These are phyloP conservation scores for Autographa gamma DNA, from an alignment of 2,888 invertebrate genomes.

Conservation along the genomic window DNA sequence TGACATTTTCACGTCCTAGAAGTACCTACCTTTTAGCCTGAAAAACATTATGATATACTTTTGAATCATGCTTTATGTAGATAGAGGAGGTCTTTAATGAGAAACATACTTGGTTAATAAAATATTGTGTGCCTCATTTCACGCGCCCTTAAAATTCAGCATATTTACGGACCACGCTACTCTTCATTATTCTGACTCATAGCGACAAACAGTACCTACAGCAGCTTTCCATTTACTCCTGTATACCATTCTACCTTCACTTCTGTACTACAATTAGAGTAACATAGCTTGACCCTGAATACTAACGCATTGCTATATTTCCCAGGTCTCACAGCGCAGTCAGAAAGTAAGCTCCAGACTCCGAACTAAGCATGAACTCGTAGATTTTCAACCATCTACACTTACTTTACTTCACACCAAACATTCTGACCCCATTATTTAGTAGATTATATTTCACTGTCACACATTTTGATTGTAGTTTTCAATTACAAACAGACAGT, in stretches of 20 bases:
- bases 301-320: conserved; percentile 83
- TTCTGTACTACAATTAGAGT: conserved; percentile 13
- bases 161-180: too few relatives aligned
- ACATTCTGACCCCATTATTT: conserved; percentile 58
- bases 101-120: not conserved
- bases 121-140: not conserved
- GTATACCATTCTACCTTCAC: conserved; percentile 6
- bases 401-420: conserved; percentile 55
- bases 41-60: not conserved
- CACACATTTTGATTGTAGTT: conserved; percentile 54
- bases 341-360: conserved; percentile 84
- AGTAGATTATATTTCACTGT: conserved; percentile 54
- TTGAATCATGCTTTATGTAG: not conserved
- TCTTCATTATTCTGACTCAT: too few relatives aligned
- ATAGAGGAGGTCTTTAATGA: not conserved
- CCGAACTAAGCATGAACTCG: conserved; percentile 77
- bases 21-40: too few relatives aligned
- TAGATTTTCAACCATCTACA: conserved; percentile 62
- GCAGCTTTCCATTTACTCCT: not conserved
- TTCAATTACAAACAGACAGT: conserved; percentile 52
- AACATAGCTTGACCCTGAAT: conserved; percentile 53
- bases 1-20: not conserved
- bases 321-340: conserved; percentile 88
- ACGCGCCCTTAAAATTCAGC: too few relatives aligned
- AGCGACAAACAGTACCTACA: too few relatives aligned